These are phyloP conservation scores for Scomberomorus guttatus DNA, from an alignment of 2,797 vertebrate genomes.

Conservation along the genomic window DNA sequence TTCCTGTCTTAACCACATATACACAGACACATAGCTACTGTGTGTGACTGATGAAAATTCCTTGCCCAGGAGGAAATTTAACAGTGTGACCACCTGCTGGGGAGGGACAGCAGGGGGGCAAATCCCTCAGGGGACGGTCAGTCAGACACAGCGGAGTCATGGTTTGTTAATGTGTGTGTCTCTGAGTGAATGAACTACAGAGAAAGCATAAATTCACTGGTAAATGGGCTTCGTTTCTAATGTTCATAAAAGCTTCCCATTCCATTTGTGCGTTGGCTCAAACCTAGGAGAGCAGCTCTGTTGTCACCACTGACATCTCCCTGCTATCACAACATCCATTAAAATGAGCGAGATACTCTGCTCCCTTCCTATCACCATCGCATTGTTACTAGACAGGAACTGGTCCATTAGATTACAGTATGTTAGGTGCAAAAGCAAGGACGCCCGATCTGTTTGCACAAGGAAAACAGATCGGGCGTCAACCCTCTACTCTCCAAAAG, in stretches of 20 bases:
- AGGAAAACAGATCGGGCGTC: conserved; percentile 74
- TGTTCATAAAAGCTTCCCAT: conserved; percentile 54
- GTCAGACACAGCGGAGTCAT: conserved; percentile 77
- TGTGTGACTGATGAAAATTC: conserved; percentile 71
- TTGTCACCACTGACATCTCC: conserved; percentile 23
- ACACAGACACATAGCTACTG: conserved; percentile 20
- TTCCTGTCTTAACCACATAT: not conserved
- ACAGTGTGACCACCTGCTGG: conserved; percentile 75
- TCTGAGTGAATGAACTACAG: conserved; percentile 52
- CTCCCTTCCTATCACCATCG: conserved; percentile 50
- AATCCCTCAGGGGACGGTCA: conserved; percentile 67
- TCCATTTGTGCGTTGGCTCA: conserved; percentile 42
- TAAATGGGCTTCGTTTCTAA: conserved; percentile 41
- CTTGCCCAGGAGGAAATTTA: conserved; percentile 61
- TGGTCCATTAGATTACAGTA: conserved; percentile 65
- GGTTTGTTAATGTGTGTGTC: conserved; percentile 48
- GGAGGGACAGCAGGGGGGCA: conserved; percentile 35
- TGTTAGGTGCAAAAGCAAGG: conserved; percentile 40
- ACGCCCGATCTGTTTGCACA: conserved; percentile 74
- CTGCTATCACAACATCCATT: conserved; percentile 25
- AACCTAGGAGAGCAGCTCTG: conserved; percentile 35
- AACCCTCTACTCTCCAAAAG: conserved; percentile 54
- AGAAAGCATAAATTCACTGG: conserved; percentile 4
- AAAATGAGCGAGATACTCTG: conserved; percentile 30
- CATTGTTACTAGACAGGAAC: conserved; percentile 67